Conservation (phyloP, 2,888 invertebrate species). For the Troides aeacus region DNA sequence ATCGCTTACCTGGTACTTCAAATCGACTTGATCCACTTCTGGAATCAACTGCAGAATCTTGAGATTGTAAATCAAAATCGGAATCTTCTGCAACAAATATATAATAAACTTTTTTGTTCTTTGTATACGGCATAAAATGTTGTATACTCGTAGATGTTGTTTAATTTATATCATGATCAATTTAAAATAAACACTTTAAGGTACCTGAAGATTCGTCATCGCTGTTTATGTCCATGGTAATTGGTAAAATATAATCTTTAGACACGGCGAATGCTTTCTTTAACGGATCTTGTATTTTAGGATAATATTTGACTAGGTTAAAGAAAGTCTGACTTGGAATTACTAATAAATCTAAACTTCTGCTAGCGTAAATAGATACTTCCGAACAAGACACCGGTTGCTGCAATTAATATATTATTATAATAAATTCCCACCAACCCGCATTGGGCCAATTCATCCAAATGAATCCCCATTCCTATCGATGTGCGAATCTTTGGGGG, state of each 20-base stretch:
- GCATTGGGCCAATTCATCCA: no score
- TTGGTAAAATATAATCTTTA: constrained; percentile 69
- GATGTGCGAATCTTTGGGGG: no score
- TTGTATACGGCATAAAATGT: not conserved
- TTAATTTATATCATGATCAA: no score
- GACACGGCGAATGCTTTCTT: constrained; percentile 65
- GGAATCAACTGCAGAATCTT: constrained; percentile 56
- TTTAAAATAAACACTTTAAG: not conserved
- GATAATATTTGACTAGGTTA: constrained; percentile 68
- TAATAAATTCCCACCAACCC: not conserved
- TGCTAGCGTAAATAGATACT: constrained; percentile 68
- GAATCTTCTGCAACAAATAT: constrained; percentile 48
- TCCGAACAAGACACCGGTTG: constrained; percentile 64
- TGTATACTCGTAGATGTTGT: no score
- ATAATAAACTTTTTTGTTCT: not conserved
- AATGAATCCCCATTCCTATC: no score
- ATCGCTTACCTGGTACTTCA: constrained; percentile 40
- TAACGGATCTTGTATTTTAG: constrained; percentile 67
- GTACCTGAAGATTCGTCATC: constrained; percentile 58
- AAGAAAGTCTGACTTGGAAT: constrained; percentile 69
- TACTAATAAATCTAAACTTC: constrained; percentile 66
- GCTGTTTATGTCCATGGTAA: constrained; percentile 51
- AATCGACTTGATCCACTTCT: constrained; percentile 55
- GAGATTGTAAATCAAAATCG: constrained; percentile 48
- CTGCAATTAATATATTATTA: constrained; percentile 42